Percentiles rank a stretch among this genome's conserved stretches.
phyloP scores from a whole-genome alignment of 2,113 vertebrate species.

The Cacatua alba region DNA sequence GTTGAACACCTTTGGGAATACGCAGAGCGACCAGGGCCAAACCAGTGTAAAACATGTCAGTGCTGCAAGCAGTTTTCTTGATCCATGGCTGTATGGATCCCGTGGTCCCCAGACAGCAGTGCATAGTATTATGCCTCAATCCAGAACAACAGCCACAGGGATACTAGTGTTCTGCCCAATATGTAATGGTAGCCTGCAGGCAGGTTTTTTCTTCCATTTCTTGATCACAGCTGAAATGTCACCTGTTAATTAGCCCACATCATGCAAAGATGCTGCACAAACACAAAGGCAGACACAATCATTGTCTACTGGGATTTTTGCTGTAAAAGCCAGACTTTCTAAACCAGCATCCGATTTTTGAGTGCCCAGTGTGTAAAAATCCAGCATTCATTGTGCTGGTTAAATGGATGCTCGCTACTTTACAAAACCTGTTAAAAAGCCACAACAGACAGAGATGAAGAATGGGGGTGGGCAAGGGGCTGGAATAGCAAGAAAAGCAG shows the following conservation, averaged over 20 bases:
- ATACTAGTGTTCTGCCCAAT: not conserved
- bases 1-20: not conserved
- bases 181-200: not conserved
- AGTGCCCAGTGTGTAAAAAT: not conserved
- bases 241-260: slow-evolving; percentile 53
- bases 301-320: slow-evolving; percentile 11
- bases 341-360: not conserved
- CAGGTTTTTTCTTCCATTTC: slow-evolving; percentile 37
- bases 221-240: slow-evolving; percentile 52
- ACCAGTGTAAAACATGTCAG: not conserved
- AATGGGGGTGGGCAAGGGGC: not conserved
- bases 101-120: not conserved
- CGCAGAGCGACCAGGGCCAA: not conserved
- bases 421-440: not conserved
- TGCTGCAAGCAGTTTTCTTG: not conserved
- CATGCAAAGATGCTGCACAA: slow-evolving; percentile 28
- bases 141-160: slow-evolving; percentile 16
- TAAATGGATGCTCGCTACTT: not conserved
- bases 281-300: not conserved
- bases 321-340: slow-evolving; percentile 7
- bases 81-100: not conserved
- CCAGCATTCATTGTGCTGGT: not conserved
- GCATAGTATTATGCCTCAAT: not conserved
- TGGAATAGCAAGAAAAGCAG: not conserved
- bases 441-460: not conserved